A percentile compares a stretch with the other conserved stretches of the same genome.
Conservation (phyloP, 2,888 invertebrate genomes). For the Hemithea aestivaria region DNA sequence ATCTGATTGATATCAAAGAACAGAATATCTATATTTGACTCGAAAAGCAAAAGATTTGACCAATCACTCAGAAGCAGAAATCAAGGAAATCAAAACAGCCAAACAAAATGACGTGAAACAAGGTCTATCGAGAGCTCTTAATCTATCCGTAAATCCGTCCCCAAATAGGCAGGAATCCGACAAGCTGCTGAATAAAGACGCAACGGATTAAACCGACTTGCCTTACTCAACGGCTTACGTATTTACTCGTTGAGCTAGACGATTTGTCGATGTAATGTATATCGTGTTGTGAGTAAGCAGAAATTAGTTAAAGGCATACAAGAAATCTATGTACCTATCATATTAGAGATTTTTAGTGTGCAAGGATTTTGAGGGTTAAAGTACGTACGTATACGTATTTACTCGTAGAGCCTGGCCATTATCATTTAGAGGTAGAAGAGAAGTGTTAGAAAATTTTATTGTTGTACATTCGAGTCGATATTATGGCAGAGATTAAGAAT, state of each 20-base stretch:
- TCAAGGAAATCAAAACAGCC: slow-evolving; percentile 5
- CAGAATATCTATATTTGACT: too few relatives aligned
- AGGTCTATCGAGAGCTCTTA: slow-evolving; percentile 45
- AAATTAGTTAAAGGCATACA: too few relatives aligned
- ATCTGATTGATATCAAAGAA: too few relatives aligned
- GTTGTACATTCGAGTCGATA: too few relatives aligned
- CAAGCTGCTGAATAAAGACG: slow-evolving; percentile 46
- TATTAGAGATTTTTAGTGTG: too few relatives aligned
- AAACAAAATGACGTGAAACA: slow-evolving; percentile 20
- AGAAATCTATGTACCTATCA: too few relatives aligned
- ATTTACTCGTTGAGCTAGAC: slow-evolving; percentile 44
- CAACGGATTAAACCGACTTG: slow-evolving; percentile 55
- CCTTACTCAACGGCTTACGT: slow-evolving; percentile 58
- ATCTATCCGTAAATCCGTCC: slow-evolving; percentile 51
- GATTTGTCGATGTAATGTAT: slow-evolving; percentile 29
- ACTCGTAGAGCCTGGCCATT: too few relatives aligned
- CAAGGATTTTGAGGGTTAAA: too few relatives aligned
- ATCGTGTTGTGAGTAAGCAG: slow-evolving; percentile 1
- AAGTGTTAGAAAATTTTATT: too few relatives aligned
- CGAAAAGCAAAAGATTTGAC: not conserved
- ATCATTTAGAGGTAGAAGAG: too few relatives aligned
- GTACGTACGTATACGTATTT: too few relatives aligned
- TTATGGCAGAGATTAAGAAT: too few relatives aligned
- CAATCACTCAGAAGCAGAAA: not conserved
- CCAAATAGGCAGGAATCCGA: slow-evolving; percentile 48